These are phyloP conservation scores for Minunthozetes semirufus DNA, from an alignment of 2,888 invertebrate species.

Conservation along the genomic window DNA sequence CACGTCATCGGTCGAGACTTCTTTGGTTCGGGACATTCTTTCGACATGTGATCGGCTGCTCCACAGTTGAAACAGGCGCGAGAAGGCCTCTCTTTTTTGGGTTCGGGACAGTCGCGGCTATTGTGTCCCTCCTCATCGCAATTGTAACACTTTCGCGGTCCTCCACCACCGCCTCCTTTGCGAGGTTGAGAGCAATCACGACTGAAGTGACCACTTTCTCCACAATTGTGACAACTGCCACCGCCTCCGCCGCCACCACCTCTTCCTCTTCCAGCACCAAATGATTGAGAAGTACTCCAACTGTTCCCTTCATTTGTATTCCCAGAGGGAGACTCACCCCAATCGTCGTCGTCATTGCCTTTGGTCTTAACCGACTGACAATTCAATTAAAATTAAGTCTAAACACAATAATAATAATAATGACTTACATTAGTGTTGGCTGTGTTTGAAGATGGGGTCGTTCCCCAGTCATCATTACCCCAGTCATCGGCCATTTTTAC, in stretches of 20 bases:
- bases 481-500: not conserved
- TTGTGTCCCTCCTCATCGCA: slow-evolving; percentile 41
- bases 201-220: slow-evolving; percentile 42
- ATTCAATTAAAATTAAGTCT: too few species aligned
- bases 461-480: not conserved
- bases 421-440: not conserved
- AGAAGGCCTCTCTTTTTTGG: not conserved
- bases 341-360: not conserved
- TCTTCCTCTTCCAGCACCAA: not conserved
- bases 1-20: not conserved
- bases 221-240: slow-evolving; percentile 40
- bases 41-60: slow-evolving; percentile 38
- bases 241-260: slow-evolving; percentile 20
- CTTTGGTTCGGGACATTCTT: slow-evolving; percentile 38
- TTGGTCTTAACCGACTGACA: too few species aligned
- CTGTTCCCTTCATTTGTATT: too few species aligned
- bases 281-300: not conserved
- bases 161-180: not conserved
- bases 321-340: not conserved
- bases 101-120: slow-evolving; percentile 38
- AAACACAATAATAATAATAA: too few species aligned
- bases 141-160: slow-evolving; percentile 36
- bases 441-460: not conserved
- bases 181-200: slow-evolving; percentile 40
- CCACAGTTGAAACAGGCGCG: slow-evolving; percentile 37